Conservation (phyloP, 23 tunicate species). For the Trididemnum nubilum region DNA sequence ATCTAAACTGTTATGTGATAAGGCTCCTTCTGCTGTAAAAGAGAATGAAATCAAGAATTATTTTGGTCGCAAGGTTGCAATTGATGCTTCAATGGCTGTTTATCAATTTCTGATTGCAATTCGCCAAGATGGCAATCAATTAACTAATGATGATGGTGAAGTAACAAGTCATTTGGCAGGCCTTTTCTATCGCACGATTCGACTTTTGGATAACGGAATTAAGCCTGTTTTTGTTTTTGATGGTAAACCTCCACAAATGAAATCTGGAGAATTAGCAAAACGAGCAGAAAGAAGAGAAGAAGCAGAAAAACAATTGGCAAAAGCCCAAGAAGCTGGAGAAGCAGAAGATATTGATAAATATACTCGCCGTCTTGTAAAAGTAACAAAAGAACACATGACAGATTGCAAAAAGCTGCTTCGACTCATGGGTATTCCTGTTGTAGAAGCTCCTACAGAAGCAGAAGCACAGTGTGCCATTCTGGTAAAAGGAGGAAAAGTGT, state of each 20-base stretch:
- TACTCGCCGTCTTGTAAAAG: slow-evolving; percentile 65
- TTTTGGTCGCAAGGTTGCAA: slow-evolving; percentile 94
- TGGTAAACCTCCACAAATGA: slow-evolving; percentile 97
- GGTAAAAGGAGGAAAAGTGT: slow-evolving; percentile 72
- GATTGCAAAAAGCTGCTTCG: slow-evolving; percentile 81
- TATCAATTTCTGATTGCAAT: slow-evolving; percentile 96
- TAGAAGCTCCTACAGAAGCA: slow-evolving; percentile 92
- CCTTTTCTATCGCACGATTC: slow-evolving; percentile 84
- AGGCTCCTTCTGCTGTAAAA: slow-evolving; percentile 90
- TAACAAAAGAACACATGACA: slow-evolving; percentile 76
- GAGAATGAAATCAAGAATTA: slow-evolving; percentile 83
- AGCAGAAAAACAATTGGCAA: slow-evolving; percentile 88
- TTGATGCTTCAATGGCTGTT: slow-evolving; percentile 90
- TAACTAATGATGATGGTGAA: slow-evolving; percentile 98
- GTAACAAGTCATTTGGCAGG: slow-evolving; percentile 96
- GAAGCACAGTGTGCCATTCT: slow-evolving; percentile 97
- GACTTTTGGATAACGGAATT: slow-evolving; percentile 88
- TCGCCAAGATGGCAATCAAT: slow-evolving; percentile 93
- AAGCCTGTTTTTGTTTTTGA: slow-evolving; percentile 98
- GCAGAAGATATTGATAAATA: slow-evolving; percentile 74
- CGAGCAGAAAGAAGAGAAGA: slow-evolving; percentile 87
- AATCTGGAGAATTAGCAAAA: slow-evolving; percentile 87
- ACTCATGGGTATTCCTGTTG: slow-evolving; percentile 88
- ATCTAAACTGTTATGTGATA: slow-evolving; percentile 83
- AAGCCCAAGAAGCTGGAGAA: slow-evolving; percentile 93